Evolutionary conservation across 1,140 invertebrate species (phyloP), one percentile per base, ranked within the genome.

Genomic region (Zophobas morio): DNA sequence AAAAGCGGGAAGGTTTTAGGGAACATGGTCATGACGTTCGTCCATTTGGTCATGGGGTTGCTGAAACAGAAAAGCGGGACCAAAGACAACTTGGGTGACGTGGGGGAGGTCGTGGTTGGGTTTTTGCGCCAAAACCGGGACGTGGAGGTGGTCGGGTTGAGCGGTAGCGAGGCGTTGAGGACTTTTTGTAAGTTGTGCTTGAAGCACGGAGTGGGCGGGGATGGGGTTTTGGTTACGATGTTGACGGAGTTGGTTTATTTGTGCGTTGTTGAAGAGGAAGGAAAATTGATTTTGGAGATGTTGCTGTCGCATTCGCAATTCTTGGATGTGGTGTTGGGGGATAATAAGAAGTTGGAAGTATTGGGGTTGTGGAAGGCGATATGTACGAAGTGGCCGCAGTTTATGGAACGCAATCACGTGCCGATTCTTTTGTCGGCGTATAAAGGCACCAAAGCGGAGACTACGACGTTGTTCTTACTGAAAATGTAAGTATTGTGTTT

Each of bases 291-390:
- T 37, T 92, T 93, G 77, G 92, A 94, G 80, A 93, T 94, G 93
- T 88, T 91, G n/a, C 89, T 90, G 6, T 91, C 92, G 0, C 93
- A 94, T 87, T 94, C 93, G 0, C 91, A 93, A 81, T 94, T 93
- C 84, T 85, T 93, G 40, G 92, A 93, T 79, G 87, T 92, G 0
- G 90, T 93, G 87, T 79, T 92, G 1, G 88, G 87, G 66, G 79
- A 85, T 37, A 82, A 87, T 79, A 77, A 88, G 85, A 91, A 91
- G 82, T 87, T 88, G 1, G 86, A 90, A 82, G 81, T 94, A 5
- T 79, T 93, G 8, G 87, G 91, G 79, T 87, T 94, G 36, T 81
- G 94, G 34, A 89, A 88, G 78, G 86, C 88, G 5, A 84, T 94
- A 37, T 88, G 90, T 36, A 84, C 86, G 5, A 91, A 90, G 74